Base-by-base conservation (phyloP, 2,888 invertebrate genomes). In the Odontocolon sp. region DNA sequence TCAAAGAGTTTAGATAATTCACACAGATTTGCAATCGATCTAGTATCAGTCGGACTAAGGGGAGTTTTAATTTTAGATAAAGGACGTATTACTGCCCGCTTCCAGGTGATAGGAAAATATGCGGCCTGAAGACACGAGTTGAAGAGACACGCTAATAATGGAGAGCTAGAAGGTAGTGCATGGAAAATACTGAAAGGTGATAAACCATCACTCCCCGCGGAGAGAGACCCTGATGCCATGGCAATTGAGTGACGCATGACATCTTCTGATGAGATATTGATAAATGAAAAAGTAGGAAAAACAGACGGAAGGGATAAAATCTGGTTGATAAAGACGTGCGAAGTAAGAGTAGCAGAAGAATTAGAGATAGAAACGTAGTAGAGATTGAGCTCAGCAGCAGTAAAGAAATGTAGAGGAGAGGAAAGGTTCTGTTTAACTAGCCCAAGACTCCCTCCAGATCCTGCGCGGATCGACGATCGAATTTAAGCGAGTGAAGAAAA, bases 11-110 rank as follows among this genome's bases (percentile, higher is more conserved):
- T 50, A 0, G 50, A 26, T 1, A 11, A n/a, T 14, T 52, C 57
- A 23, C 47, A n/a, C 5, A 69, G 26, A 21, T 68, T 21, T 1
- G 71, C 57, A 1, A 77, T 72, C 1, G 71, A 54, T 1, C 61
- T 52, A 5, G 56, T 67, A 8, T 77, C 71, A 0, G 45, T 33
- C 4, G 28, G 64, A 1, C 21, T 23, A 2, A 28, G 0, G 1
- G 50, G 50, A 11, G 50, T 1, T 0, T 18, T 18, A 11, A 11
- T 50, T 11, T 50, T 50, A 1, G 28, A 11, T 0, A 28, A 6
- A 0, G 57, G 38, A 1, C 57, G 33, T 2, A 57, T 5, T 0
- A 36, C 1, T 14, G 57, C 57, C 1, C 8, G 8, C n/a, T 57
- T 57, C 57, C 57, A 50, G 1, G 1, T 9, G 3, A 2, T 26